Conservation (phyloP, 2,113 vertebrate species). For the Halichoeres trimaculatus region DNA sequence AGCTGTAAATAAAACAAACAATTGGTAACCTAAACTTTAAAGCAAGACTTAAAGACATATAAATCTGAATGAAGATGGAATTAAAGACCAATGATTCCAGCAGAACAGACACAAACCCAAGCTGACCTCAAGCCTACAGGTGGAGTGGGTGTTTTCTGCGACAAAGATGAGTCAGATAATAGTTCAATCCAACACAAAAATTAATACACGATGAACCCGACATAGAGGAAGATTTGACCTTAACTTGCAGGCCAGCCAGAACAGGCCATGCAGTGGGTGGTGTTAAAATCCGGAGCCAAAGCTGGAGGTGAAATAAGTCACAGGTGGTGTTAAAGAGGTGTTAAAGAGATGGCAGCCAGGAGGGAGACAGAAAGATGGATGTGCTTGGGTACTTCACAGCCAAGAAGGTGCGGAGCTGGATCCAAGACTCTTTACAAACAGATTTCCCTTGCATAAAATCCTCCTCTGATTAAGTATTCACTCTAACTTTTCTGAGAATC, state of each 20-base stretch:
- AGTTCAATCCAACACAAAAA: background rate
- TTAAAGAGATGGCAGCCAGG: conserved; percentile 61
- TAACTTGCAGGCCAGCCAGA: conserved; percentile 17
- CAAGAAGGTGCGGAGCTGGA: conserved; percentile 28
- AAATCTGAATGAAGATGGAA: background rate
- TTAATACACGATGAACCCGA: background rate
- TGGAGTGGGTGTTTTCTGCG: background rate
- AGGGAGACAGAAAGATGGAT: conserved; percentile 52
- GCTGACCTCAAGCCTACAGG: background rate
- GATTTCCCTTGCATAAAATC: background rate
- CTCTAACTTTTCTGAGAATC: background rate
- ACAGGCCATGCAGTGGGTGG: conserved; percentile 40
- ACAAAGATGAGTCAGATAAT: background rate
- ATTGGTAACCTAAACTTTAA: no score
- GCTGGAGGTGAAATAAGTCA: conserved; percentile 54
- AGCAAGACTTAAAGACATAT: no score
- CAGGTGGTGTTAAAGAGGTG: conserved; percentile 72
- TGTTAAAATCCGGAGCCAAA: conserved; percentile 26
- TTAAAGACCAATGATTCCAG: background rate
- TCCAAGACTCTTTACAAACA: conserved; percentile 7
- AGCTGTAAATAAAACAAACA: no score
- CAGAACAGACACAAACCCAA: background rate
- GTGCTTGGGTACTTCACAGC: conserved; percentile 44
- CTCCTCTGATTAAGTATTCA: no score
- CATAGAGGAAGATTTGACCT: conserved; percentile 5